A percentile compares a stretch with the other conserved stretches of the same genome.
Conservation (phyloP, 2,113 vertebrate species). For the Arizona elegans region DNA sequence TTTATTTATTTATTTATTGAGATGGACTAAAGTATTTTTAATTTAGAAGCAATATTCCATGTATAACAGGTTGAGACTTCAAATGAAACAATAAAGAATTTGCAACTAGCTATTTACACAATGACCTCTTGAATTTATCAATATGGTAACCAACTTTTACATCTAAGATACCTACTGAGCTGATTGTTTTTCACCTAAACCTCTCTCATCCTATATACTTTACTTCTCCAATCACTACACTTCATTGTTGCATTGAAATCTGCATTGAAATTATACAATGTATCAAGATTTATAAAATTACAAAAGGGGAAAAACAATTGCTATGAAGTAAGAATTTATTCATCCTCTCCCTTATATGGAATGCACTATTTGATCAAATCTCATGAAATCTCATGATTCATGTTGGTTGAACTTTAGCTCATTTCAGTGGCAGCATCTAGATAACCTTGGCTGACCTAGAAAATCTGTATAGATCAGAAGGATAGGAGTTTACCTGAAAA, state of each 20-base stretch:
- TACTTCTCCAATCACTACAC: not conserved
- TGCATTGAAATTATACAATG: too few species aligned
- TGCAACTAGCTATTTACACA: not conserved
- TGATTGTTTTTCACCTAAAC: not conserved
- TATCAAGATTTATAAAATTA: too few species aligned
- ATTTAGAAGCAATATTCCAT: not conserved
- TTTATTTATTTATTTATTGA: too few species aligned
- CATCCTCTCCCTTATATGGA: not conserved
- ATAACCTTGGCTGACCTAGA: not conserved
- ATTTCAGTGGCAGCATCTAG: not conserved
- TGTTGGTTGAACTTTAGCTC: not conserved
- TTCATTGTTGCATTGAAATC: not conserved
- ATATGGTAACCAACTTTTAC: not conserved
- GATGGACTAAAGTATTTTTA: not conserved
- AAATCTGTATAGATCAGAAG: not conserved
- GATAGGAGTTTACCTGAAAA: not conserved
- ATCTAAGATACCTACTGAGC: not conserved
- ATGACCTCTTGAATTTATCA: not conserved
- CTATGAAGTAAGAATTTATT: not conserved
- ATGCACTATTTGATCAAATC: not conserved
- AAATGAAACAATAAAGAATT: not conserved
- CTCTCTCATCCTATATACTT: not conserved
- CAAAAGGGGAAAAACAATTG: not conserved
- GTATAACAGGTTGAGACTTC: not conserved
- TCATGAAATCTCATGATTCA: too few species aligned